phyloP scores from a whole-genome alignment of 2,797 vertebrate genomes.

The Alosa sapidissima region DNA sequence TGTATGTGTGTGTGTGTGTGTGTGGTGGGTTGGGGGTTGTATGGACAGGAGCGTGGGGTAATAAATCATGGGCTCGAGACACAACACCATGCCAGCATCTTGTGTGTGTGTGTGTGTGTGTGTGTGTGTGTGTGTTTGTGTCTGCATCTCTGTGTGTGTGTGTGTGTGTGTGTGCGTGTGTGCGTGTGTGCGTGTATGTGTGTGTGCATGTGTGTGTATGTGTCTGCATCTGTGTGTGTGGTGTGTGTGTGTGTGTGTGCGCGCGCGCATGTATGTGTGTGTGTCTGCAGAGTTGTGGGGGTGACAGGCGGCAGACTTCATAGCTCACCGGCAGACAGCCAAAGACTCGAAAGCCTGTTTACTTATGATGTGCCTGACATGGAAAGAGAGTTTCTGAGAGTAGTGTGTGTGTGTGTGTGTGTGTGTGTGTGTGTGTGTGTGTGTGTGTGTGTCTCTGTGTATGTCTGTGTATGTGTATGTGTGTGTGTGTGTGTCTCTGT shows the following conservation, averaged over 20 bases:
- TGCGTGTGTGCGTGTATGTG: not conserved
- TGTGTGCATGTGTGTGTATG: not conserved
- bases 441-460: not conserved
- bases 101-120: slow-evolving; percentile 13
- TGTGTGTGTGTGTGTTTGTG: not conserved
- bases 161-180: no score
- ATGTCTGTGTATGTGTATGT: not conserved
- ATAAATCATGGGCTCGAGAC: slow-evolving; percentile 32
- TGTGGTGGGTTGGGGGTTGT: not conserved
- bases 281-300: not conserved
- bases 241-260: not conserved
- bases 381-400: slow-evolving; percentile 45
- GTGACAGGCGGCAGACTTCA: slow-evolving; percentile 67
- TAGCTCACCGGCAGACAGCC: slow-evolving; percentile 57
- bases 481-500: slow-evolving; percentile 37
- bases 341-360: slow-evolving; percentile 42
- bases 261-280: not conserved
- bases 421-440: not conserved
- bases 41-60: not conserved
- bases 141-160: not conserved
- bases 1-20: not conserved
- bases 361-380: slow-evolving; percentile 44
- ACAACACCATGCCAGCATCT: slow-evolving; percentile 57
- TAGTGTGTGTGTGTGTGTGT: not conserved
- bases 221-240: not conserved